phyloP scores from a whole-genome alignment of 2,888 invertebrate genomes.

The Diplolepis rosae region DNA sequence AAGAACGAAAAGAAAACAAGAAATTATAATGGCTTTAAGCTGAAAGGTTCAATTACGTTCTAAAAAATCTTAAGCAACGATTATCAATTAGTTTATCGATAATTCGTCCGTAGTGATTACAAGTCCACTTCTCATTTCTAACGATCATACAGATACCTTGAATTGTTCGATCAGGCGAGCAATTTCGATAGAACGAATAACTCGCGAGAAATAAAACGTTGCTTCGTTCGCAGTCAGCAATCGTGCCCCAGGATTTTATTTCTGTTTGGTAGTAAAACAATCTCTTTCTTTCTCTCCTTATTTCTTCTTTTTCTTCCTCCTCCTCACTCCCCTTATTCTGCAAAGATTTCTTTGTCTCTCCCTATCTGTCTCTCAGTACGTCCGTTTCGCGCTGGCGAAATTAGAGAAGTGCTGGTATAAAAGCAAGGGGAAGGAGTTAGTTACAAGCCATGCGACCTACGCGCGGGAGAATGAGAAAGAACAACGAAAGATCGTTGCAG shows the following conservation, averaged over 20 bases:
- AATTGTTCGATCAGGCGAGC: neutral
- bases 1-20: too few relatives aligned
- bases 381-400: constrained; percentile 48
- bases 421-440: constrained; percentile 52
- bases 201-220: constrained; percentile 21
- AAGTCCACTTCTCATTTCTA: neutral
- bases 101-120: too few relatives aligned
- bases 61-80: too few relatives aligned
- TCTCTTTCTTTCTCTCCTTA: constrained; percentile 34
- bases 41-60: too few relatives aligned
- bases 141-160: neutral
- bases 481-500: constrained; percentile 22
- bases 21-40: too few relatives aligned
- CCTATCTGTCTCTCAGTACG: constrained; percentile 33
- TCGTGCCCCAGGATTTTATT: constrained; percentile 32
- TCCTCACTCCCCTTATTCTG: neutral
- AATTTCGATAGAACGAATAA: neutral
- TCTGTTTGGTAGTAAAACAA: constrained; percentile 53
- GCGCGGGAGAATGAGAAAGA: constrained; percentile 37
- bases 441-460: constrained; percentile 47
- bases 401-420: constrained; percentile 64
- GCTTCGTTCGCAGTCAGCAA: constrained; percentile 25
- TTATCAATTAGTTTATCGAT: too few relatives aligned
- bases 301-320: constrained; percentile 13
- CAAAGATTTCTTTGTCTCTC: constrained; percentile 41